Base-by-base conservation (phyloP, 2,888 invertebrate genomes). In the Molorchus minor region DNA sequence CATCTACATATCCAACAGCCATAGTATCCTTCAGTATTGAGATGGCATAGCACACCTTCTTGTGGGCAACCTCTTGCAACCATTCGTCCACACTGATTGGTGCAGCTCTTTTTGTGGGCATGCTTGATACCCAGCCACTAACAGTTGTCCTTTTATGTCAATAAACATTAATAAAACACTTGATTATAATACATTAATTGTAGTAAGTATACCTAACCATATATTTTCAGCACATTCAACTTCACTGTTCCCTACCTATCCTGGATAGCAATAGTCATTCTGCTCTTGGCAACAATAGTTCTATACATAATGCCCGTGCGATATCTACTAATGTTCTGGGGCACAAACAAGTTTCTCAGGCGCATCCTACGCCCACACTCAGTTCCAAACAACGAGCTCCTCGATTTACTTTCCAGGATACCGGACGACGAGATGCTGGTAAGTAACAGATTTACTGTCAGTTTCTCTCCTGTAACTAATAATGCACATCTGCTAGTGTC, bases 211-310 rank as follows among this genome's bases (percentile, higher is more conserved):
- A n/a, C n/a, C n/a, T n/a, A n/a, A n/a, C n/a, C n/a, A n/a, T n/a
- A n/a, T n/a, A n/a, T 64, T 68, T 70, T 63, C 85, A 96, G 96
- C 82, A 89, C 96, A 59, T 94, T 96, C 83, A 96, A 97, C 82
- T 99, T 98, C 84, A 95, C 96, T 61, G 93, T 97, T 79, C 96
- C 98, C 63, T 98, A 96, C 84, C 83, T 99, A 70, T 96, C 97
- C 73, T 93, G 92, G 84, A 84, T 99, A 80, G 95, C 96, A 13
- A 91, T 97, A 70, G 81, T 90, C 35, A 85, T 94, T 72, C 82
- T 96, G 49, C 78, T 89, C 58, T 83, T 88, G 45, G 93, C 88
- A 8, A 87, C 89, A 70, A 67, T 93, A 49, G 89, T 98, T 7
- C 82, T 98, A 13, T 98, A 96, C 77, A 86, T 91, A 68, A 87